Conservation (phyloP, 2,797 vertebrate genomes). For the Columba guinea region DNA sequence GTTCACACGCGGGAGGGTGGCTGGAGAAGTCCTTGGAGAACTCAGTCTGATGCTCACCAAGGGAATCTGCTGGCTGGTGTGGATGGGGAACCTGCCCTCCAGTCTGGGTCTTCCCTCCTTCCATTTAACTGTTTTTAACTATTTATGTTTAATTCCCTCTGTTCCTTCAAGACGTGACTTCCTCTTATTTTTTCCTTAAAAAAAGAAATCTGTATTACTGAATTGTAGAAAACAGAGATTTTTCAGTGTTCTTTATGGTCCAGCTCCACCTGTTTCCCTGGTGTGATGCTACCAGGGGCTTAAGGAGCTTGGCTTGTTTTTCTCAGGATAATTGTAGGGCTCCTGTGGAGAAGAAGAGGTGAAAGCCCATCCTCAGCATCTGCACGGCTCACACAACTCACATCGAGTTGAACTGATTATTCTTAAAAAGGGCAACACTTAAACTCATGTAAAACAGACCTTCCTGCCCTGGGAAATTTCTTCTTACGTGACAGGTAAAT, state of each 20-base stretch:
- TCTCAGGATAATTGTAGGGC: not conserved
- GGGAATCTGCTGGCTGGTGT: not conserved
- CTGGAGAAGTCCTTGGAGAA: not conserved
- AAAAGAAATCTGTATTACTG: not conserved
- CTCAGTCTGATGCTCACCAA: accelerated
- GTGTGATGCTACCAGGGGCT: not conserved
- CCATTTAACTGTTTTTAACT: not conserved
- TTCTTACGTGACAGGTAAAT: not conserved
- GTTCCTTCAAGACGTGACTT: not conserved
- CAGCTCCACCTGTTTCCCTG: not conserved
- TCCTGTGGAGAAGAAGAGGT: not conserved
- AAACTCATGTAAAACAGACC: not conserved
- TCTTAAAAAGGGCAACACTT: not conserved
- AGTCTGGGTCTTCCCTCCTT: not conserved
- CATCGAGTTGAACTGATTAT: not conserved
- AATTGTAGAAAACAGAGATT: not conserved
- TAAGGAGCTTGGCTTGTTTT: not conserved
- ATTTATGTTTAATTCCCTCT: not conserved
- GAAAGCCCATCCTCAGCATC: not conserved
- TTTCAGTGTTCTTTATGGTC: not conserved
- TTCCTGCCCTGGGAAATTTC: not conserved
- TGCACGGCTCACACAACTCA: not conserved
- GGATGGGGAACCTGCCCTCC: not conserved
- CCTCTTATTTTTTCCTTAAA: not conserved
- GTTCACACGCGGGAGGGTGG: not conserved